Base-by-base conservation (phyloP, 2,797 vertebrate genomes). In the Falco cherrug region DNA sequence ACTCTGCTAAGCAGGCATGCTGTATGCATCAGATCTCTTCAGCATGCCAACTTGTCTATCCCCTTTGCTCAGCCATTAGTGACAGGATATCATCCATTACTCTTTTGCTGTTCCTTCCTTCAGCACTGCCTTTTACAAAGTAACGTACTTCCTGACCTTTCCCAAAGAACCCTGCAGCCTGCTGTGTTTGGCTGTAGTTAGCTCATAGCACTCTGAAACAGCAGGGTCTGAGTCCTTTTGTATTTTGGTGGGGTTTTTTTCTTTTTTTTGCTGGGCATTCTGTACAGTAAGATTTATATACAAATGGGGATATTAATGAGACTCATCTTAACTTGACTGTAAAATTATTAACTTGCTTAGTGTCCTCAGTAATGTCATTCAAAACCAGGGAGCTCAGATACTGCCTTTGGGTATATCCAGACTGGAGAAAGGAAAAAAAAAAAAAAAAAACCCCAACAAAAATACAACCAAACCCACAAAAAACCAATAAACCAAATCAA, bases 171-270 rank as follows among this genome's bases (percentile, higher is more conserved):
- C 20, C n/a, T 84, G 74, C n/a, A 82, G 33, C 28, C 86, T 87
- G 60, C 67, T 73, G 51, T 76, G 59, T 56, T 76, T 69, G 56
- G 73, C 63, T 87, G 70, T 54, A 68, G 54, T 47, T 76, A 76
- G 18, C 43, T 76, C 43, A 69, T 65, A 84, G 29, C 33, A 61
- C 15, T 31, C 18, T 61, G 47, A 37, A 93, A 37, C 4, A 50
- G 54, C 1, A 1, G 53, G 13, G 10, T 51, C 47, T 3, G 26
- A 45, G 28, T 56, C 10, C 25, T 8, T 1, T n/a, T 5, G 2
- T 6, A 5, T 14, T 24, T 13, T 20, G 31, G 39, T 10, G 12
- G 37, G 37, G 37, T 11, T 11, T 37, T 37, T 33, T 45, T 28
- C 17, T 37, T 10, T 6, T 31, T n/a, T 69, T 37, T 6, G 28